Conservation (phyloP, 2,113 vertebrate species). For the Pituophis catenifer region DNA sequence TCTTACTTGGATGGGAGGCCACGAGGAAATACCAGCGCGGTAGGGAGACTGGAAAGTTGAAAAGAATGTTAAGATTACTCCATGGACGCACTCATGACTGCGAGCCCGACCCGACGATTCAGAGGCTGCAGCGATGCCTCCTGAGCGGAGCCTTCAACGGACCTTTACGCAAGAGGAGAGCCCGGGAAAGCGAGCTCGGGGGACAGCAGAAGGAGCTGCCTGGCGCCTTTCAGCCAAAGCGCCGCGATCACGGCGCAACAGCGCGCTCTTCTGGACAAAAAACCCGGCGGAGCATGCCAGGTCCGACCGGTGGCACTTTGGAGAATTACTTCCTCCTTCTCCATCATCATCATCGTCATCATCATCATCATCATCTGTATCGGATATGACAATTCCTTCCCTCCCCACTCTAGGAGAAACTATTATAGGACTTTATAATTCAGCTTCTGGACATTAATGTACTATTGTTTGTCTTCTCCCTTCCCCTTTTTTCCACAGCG, state of each 20-base stretch:
- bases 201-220: not conserved
- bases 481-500: not conserved
- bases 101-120: not conserved
- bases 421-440: not conserved
- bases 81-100: not conserved
- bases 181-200: not conserved
- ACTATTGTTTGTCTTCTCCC: not conserved
- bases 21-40: not conserved
- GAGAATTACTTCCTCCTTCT: not conserved
- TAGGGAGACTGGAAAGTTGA: not conserved
- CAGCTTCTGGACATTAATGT: not conserved
- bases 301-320: not conserved
- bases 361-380: not conserved
- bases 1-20: not conserved
- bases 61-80: not conserved
- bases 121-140: not conserved
- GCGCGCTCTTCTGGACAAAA: not conserved
- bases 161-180: not conserved
- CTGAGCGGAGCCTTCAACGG: not conserved
- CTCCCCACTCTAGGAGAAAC: not conserved
- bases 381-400: not conserved
- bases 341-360: not conserved
- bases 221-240: not conserved
- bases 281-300: not conserved
- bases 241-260: not conserved